Base-by-base conservation (phyloP, 2,888 invertebrate genomes). In the Drosophila fulvimacula region DNA sequence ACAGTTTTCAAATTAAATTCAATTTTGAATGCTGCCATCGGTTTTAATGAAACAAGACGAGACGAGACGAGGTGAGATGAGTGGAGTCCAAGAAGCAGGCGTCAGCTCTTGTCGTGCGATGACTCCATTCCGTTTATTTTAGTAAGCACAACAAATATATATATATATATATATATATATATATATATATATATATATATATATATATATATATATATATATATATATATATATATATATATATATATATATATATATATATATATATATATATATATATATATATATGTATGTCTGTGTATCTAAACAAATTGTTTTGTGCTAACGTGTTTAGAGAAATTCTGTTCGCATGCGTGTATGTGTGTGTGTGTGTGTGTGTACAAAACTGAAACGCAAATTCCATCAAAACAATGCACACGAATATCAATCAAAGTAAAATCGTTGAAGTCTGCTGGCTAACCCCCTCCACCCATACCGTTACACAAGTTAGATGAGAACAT, bases 401-500 rank as follows among this genome's bases (percentile, higher is more conserved):
- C 64, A 71, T 62, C 62, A 69, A 82, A 69, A 69, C 64, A 77
- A 65, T 70, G 70, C 73, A 73, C 66, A 71, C 76, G 70, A 81
- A 82, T 80, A 82, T 76, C 77, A 79, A 81, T 82, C 82, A 80
- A 79, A 82, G 55, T 57, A 41, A 79, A 76, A 67, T 61, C 67
- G 56, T 60, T 48, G 41, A 71, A 60, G 59, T 65, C 64, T 65
- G 51, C 36, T 39, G 24, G 36, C 56, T 27, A 34, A 17, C 41
- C 15, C 32, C 15, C 9, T 24, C 10, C 10, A 2, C 10, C 11
- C 15, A 24, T 9, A 4, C 46, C 46, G n/a, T 46, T 46, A 46
- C 6, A 27, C 36, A 17, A 13, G 15, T 49, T 55, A 13, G 42
- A 32, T 21, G 55, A 44, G 44, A 63, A 56, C 49, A 32, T 42